A percentile compares a stretch with the other conserved stretches of the same genome.
Conservation (phyloP, 1,140 invertebrate genomes). For the Rhopalosiphum maidis region DNA sequence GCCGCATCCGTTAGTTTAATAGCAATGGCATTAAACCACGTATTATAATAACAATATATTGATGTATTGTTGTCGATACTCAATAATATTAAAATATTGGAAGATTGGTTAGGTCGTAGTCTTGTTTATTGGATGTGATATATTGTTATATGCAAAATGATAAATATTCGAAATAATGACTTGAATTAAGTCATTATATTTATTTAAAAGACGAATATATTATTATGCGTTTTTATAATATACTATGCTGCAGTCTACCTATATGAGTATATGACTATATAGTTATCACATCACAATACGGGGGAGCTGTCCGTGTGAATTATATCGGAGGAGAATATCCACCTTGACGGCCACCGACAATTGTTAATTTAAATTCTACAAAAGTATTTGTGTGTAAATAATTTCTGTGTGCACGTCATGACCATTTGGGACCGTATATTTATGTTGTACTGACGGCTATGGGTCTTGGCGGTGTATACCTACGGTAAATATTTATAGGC, state of each 20-base stretch:
- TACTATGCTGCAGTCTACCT: not conserved
- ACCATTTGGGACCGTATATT: not conserved
- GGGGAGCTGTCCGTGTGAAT: not conserved
- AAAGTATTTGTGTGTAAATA: constrained; percentile 17
- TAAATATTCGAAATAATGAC: not conserved
- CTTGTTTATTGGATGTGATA: not conserved
- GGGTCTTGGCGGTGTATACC: not conserved
- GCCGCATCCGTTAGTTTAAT: not conserved
- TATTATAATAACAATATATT: not conserved
- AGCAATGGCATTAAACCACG: not conserved
- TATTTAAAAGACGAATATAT: not conserved
- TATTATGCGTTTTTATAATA: not conserved
- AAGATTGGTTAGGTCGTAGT: not conserved
- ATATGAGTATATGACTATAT: not conserved
- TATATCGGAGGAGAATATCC: not conserved
- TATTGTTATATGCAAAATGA: not conserved
- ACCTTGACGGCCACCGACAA: not conserved
- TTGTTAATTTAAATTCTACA: constrained; percentile 18
- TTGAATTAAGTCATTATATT: not conserved
- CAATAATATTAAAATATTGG: not conserved
- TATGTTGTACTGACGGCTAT: not conserved
- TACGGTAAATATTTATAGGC: constrained; percentile 3
- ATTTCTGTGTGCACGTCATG: not conserved
- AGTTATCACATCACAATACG: not conserved
- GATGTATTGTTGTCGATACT: not conserved